These are phyloP conservation scores for Cylindroiulus punctatus DNA, from an alignment of 2,888 invertebrate species.

Conservation along the genomic window DNA sequence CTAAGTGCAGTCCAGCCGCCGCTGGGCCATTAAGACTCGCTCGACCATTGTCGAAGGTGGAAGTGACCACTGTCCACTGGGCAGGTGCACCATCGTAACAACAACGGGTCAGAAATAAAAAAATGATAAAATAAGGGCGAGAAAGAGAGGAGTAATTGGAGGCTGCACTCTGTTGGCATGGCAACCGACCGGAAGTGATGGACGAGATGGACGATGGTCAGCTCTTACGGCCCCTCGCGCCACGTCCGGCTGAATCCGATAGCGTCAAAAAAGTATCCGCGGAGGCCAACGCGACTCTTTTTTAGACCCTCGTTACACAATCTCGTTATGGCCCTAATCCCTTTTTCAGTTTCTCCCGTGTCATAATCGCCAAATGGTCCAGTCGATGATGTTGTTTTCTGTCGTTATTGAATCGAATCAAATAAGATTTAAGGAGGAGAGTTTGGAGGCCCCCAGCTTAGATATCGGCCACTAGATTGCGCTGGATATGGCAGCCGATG, in stretches of 20 bases:
- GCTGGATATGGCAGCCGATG: too few species aligned
- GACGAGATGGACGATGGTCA: not conserved
- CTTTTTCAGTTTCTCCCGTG: too few species aligned
- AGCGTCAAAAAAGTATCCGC: not conserved
- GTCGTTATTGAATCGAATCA: too few species aligned
- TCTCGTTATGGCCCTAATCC: too few species aligned
- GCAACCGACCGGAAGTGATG: slow-evolving; percentile 4
- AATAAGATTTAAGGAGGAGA: too few species aligned
- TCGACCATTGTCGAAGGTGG: not conserved
- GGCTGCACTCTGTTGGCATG: not conserved
- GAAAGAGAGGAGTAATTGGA: not conserved
- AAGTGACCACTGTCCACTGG: not conserved
- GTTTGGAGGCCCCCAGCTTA: too few species aligned
- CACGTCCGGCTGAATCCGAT: not conserved
- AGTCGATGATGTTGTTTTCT: too few species aligned
- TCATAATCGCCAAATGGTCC: too few species aligned
- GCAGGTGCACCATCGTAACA: not conserved
- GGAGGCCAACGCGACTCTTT: not conserved
- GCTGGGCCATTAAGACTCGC: not conserved
- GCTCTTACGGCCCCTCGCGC: not conserved
- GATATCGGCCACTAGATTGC: too few species aligned
- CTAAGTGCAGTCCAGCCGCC: not conserved
- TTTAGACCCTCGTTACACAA: too few species aligned
- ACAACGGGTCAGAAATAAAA: not conserved
- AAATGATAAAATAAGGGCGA: not conserved